These are phyloP conservation scores for Brachypodius melanocephalos DNA, from an alignment of 2,113 vertebrate species.

Conservation along the genomic window DNA sequence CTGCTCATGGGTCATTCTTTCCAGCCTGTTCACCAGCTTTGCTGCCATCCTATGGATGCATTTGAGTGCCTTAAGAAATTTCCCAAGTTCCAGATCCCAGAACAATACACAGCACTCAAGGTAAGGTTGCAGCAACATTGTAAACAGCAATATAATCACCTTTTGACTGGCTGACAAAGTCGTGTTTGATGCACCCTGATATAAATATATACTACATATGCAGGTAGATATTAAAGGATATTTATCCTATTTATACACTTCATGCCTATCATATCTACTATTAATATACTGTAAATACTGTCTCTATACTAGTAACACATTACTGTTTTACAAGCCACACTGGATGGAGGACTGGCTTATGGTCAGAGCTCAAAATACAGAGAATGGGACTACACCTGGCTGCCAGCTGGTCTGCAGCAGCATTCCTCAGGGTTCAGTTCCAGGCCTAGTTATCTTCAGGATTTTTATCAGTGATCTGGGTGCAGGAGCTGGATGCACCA, in stretches of 20 bases:
- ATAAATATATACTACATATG: not conserved
- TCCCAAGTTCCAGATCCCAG: not conserved
- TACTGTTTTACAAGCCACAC: not conserved
- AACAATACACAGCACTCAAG: not conserved
- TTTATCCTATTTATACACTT: not conserved
- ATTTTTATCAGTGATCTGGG: not conserved
- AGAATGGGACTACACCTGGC: not conserved
- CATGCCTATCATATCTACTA: not conserved
- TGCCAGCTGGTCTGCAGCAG: no score
- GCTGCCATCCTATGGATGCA: not conserved
- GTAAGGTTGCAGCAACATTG: not conserved
- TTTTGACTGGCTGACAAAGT: not conserved
- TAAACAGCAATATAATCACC: not conserved
- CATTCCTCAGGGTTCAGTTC: not conserved
- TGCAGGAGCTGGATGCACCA: accelerated
- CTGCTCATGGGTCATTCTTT: not conserved
- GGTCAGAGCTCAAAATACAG: not conserved
- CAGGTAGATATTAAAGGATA: not conserved
- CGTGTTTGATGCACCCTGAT: not conserved
- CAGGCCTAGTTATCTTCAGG: not conserved
- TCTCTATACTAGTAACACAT: not conserved
- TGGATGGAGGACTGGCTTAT: not conserved
- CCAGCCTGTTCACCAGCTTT: not conserved
- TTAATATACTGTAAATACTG: not conserved
- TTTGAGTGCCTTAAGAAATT: not conserved